Percentiles rank a stretch among this genome's conserved stretches.
These are phyloP conservation scores for Platorchestia sp. DNA, from an alignment of 1,140 invertebrate genomes.

Conservation along the genomic window DNA sequence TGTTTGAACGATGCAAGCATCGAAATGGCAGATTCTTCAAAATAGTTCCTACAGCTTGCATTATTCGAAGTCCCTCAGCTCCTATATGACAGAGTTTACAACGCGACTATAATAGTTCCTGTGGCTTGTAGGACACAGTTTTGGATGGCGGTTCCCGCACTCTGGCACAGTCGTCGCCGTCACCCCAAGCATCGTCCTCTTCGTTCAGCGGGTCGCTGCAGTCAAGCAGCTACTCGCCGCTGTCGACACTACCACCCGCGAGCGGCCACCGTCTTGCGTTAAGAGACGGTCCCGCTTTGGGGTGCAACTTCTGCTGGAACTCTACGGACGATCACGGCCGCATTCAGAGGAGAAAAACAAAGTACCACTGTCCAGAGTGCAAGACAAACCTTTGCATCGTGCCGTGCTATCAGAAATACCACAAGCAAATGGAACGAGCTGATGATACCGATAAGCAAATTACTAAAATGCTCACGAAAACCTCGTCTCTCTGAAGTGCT, in stretches of 20 bases:
- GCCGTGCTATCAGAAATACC: conserved; percentile 68
- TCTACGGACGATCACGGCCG: conserved; percentile 84
- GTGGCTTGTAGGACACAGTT: background rate
- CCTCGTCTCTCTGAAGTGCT: conserved; percentile 57
- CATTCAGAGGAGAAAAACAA: conserved; percentile 85
- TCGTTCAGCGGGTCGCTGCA: background rate
- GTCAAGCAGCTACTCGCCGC: background rate
- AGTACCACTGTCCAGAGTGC: conserved; percentile 89
- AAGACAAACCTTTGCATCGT: conserved; percentile 86
- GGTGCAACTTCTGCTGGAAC: conserved; percentile 91
- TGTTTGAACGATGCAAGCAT: background rate
- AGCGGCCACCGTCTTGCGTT: conserved; percentile 82
- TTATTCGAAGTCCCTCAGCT: background rate
- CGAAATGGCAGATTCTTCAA: background rate
- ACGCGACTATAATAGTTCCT: background rate
- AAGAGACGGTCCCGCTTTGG: conserved; percentile 83
- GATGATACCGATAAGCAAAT: conserved; percentile 66
- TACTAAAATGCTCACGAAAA: conserved; percentile 66
- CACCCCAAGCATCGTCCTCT: conserved; percentile 59
- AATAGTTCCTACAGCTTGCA: background rate
- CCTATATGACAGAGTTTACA: background rate
- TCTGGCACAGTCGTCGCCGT: conserved; percentile 36
- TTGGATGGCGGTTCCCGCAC: conserved; percentile 15
- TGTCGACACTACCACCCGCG: background rate
- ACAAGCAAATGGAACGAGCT: conserved; percentile 65